phyloP scores from a whole-genome alignment of 1,140 invertebrate species.

The Bicyclus anynana region DNA sequence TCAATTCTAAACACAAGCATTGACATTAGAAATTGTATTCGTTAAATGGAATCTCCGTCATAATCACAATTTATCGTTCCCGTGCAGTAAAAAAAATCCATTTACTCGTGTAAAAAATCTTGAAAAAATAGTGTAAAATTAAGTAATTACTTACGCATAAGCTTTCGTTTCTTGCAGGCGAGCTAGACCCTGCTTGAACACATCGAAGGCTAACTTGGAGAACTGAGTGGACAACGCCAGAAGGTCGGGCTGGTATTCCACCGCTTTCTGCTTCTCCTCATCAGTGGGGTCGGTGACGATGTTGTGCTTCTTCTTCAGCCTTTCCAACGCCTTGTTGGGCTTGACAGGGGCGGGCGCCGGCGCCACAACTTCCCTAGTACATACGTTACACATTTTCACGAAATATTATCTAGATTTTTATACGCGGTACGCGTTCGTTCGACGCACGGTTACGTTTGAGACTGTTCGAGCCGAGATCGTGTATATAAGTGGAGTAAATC shows the following conservation, averaged over 20 bases:
- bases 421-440: constrained; percentile 12
- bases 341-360: constrained; percentile 34
- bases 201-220: constrained; percentile 55
- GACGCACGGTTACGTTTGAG: constrained; percentile 25
- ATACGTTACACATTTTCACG: constrained; percentile 65
- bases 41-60: too few relatives aligned
- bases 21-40: too few relatives aligned
- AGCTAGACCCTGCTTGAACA: constrained; percentile 45
- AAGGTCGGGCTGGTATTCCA: constrained; percentile 67
- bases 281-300: constrained; percentile 53
- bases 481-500: constrained; percentile 54
- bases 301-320: constrained; percentile 65
- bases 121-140: neutral
- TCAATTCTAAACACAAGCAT: too few relatives aligned
- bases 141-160: constrained; percentile 56
- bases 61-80: neutral
- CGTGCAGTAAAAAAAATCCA: neutral
- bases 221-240: constrained; percentile 65
- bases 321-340: constrained; percentile 41
- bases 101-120: neutral
- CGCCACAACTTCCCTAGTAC: constrained; percentile 46
- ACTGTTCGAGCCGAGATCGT: constrained; percentile 32
- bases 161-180: constrained; percentile 60
- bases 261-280: constrained; percentile 54
- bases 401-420: neutral